phyloP scores from a whole-genome alignment of 2,113 vertebrate species.

The Mohoua ochrocephala region DNA sequence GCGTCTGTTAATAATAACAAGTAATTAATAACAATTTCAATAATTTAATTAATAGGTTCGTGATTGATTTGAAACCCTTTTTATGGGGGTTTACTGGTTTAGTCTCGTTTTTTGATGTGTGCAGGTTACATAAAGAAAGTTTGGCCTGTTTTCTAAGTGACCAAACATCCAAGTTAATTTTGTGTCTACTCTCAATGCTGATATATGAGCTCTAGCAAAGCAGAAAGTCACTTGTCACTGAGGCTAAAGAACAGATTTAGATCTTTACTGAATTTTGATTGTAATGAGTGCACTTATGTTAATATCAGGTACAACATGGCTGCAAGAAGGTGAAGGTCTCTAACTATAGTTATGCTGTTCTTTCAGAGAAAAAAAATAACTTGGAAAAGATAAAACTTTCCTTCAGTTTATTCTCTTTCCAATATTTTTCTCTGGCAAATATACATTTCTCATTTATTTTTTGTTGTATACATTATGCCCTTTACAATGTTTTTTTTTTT shows the following conservation, averaged over 20 bases:
- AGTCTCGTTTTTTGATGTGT: neutral
- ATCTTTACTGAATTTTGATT: neutral
- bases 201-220: neutral
- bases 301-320: neutral
- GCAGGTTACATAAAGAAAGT: neutral
- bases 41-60: slow-evolving; percentile 41
- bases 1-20: slow-evolving; percentile 45
- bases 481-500: neutral
- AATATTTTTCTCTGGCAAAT: neutral
- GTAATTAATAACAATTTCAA: slow-evolving; percentile 51
- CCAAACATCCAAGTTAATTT: neutral
- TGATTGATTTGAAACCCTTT: neutral
- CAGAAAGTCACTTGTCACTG: neutral
- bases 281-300: neutral
- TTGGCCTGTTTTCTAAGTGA: neutral
- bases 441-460: neutral
- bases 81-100: neutral
- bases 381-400: neutral
- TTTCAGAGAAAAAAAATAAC: neutral
- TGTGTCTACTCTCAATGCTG: neutral
- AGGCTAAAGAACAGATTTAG: neutral
- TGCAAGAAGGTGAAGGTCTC: neutral
- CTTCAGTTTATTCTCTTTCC: neutral
- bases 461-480: neutral
- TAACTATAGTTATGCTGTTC: neutral